A percentile compares a stretch with the other conserved stretches of the same genome.
Evolutionary conservation across 1,140 invertebrate genomes (phyloP).

Genomic region (Ips typographus): DNA sequence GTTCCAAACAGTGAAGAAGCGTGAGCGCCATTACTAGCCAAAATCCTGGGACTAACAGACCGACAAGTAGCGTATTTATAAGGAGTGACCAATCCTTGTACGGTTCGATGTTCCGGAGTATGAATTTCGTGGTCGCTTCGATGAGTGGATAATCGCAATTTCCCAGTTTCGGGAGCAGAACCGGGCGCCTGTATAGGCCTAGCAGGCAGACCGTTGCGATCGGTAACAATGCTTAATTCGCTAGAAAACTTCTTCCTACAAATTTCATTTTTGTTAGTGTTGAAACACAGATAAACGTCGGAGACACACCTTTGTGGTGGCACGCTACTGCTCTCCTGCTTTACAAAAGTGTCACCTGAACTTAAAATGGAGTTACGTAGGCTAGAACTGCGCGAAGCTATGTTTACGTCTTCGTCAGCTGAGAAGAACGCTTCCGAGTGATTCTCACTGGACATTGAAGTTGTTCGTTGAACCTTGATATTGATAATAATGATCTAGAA

Average conservation of each 20-base stretch:
- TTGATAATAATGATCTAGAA: constrained; percentile 49
- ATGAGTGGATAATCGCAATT: constrained; percentile 55
- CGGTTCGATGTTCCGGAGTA: constrained; percentile 55
- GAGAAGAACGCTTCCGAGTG: constrained; percentile 89
- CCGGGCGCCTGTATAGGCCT: constrained; percentile 36
- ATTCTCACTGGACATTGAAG: constrained; percentile 85
- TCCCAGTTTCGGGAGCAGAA: constrained; percentile 42
- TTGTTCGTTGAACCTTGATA: constrained; percentile 68
- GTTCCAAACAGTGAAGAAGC: background rate
- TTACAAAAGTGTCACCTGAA: constrained; percentile 53
- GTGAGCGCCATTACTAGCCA: constrained; percentile 15
- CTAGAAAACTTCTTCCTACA: constrained; percentile 54
- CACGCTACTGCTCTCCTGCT: constrained; percentile 52
- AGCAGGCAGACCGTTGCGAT: constrained; percentile 36
- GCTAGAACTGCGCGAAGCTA: constrained; percentile 63
- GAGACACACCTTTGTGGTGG: constrained; percentile 36
- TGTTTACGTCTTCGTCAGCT: constrained; percentile 79
- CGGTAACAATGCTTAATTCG: constrained; percentile 54
- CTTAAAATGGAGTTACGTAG: constrained; percentile 64
- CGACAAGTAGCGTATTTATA: constrained; percentile 41
- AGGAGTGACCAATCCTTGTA: constrained; percentile 49
- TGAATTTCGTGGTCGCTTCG: constrained; percentile 64
- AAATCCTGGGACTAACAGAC: constrained; percentile 41
- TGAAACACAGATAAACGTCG: no score
- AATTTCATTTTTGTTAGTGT: background rate